Base-by-base conservation (phyloP, 2,888 invertebrate species). In the Auanema freiburgensis region DNA sequence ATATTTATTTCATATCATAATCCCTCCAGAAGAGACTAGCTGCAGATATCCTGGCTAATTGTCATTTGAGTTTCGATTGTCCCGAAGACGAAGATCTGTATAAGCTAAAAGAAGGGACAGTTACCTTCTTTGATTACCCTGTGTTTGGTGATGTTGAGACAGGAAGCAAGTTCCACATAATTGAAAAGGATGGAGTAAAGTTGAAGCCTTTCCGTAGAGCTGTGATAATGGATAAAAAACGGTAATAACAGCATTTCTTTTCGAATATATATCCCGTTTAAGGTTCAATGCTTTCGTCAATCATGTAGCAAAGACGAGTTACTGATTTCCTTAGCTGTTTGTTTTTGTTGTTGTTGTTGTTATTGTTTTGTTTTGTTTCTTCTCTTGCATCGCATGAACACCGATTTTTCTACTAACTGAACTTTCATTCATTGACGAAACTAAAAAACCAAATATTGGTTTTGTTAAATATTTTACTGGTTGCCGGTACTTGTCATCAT, bases 121-220 rank as follows among this genome's bases (percentile, higher is more conserved):
- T 60, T 33, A 18, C 55, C 12, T 74, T 71, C 63, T 81, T 79
- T 65, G 79, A 81, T 60, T 80, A 73, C 44, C 74, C 76, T 16
- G 80, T 81, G 14, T 74, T 79, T 44, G 71, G 66, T 51, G 81
- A 81, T 57, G 76, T 80, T 8, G 80, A 81, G 53, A 72, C 72
- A 11, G 73, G 71, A 25, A 80, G 79, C 66, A 79, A 80, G 55
- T 80, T 81, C 60, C 74, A 77, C 56, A 65, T 65, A 16, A 63
- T 60, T 12, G 71, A 71, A n/a, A 71, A 77, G 25, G 71, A 73
- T 54, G 78, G 77, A 42, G 69, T 74, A 46, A 74, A 71, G 23
- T 78, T 67, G 57, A 69, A 66, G 8, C 78, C 80, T 11, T 79
- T 69, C 65, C 69, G 80, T 43, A 69, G 79, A 16, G 71, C 77